These are phyloP conservation scores for Oostethus manadensis DNA, from an alignment of 2,113 vertebrate species.

Conservation along the genomic window DNA sequence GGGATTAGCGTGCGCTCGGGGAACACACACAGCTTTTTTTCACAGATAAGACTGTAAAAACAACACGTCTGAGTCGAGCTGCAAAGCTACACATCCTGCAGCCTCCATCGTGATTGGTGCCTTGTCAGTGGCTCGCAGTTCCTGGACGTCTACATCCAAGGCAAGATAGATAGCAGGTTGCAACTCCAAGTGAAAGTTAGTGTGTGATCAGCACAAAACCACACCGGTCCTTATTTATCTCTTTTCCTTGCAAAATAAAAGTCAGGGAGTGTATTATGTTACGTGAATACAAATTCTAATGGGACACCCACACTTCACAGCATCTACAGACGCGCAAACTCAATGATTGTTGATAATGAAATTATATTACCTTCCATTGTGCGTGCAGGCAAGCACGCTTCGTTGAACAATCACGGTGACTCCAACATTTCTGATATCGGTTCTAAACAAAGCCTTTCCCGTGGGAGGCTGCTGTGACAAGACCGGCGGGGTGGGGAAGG, in stretches of 20 bases:
- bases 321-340: conserved; percentile 9
- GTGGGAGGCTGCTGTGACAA: conserved; percentile 66
- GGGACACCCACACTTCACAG: conserved; percentile 39
- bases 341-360: not conserved
- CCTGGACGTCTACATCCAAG: not conserved
- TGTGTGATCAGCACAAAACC: conserved; percentile 15
- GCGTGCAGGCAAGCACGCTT: conserved; percentile 10
- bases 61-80: conserved; percentile 38
- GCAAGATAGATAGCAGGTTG: conserved; percentile 12
- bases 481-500: conserved; percentile 55
- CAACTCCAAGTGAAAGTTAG: conserved; percentile 15
- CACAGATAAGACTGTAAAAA: conserved; percentile 45
- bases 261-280: not conserved
- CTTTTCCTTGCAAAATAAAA: not conserved
- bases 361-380: not conserved
- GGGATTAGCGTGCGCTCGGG: conserved; percentile 55
- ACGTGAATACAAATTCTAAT: conserved; percentile 40
- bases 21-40: conserved; percentile 46
- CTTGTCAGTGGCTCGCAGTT: too few species aligned
- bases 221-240: too few species aligned
- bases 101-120: conserved; percentile 18
- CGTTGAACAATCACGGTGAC: conserved; percentile 33
- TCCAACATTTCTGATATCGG: conserved; percentile 52
- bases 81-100: not conserved
- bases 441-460: conserved; percentile 64